Conservation (phyloP, 2,888 invertebrate genomes). For the Synergus gifuensis region DNA sequence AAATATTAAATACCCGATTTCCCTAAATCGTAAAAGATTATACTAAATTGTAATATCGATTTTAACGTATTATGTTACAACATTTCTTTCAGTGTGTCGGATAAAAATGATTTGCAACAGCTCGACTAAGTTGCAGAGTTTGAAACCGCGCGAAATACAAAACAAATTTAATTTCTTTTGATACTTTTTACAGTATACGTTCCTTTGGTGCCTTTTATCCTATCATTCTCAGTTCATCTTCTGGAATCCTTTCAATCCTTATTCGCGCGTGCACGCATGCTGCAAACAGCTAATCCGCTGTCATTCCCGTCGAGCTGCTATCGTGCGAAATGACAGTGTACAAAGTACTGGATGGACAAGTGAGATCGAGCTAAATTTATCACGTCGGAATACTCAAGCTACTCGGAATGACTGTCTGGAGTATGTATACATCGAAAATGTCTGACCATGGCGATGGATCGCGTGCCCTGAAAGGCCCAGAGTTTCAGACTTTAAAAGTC, state of each 20-base stretch:
- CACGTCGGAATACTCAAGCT: slow-evolving; percentile 19
- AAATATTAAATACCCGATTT: no score
- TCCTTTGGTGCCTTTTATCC: neutral
- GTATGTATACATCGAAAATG: neutral
- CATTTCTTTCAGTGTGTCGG: no score
- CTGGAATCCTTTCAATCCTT: neutral
- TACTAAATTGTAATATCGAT: no score
- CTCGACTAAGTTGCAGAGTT: no score
- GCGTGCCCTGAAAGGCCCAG: slow-evolving; percentile 19
- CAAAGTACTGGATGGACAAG: slow-evolving; percentile 56
- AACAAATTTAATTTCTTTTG: neutral
- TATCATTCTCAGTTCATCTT: neutral
- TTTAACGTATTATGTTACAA: no score
- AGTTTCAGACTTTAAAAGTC: slow-evolving; percentile 16
- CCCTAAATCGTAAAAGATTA: no score
- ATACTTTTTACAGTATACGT: neutral
- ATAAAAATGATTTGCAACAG: no score
- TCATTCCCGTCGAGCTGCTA: slow-evolving; percentile 60
- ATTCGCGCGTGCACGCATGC: slow-evolving; percentile 42
- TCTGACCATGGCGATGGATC: slow-evolving; percentile 10
- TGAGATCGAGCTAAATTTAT: slow-evolving; percentile 38
- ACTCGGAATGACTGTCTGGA: slow-evolving; percentile 12
- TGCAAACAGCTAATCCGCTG: slow-evolving; percentile 60
- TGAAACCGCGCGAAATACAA: no score
- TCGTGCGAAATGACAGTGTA: slow-evolving; percentile 62